A percentile compares a stretch with the other conserved stretches of the same genome.
Conservation (phyloP, 37 sponge, comb jelly and placozoan species). For the Ianthella basta region DNA sequence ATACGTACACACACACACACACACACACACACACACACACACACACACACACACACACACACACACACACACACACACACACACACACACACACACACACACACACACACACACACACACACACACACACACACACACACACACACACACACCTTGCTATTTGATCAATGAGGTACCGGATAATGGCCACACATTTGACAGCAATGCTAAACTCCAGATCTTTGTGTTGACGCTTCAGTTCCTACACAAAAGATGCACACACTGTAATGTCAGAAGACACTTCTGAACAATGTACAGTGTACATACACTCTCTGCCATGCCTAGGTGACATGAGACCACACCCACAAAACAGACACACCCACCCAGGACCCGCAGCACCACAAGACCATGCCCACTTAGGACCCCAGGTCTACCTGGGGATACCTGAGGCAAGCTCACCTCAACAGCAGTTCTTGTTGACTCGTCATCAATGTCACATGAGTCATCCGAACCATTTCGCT, state of each 20-base stretch:
- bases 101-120: constrained; percentile 28
- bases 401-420: too few species aligned
- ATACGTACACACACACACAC: constrained; percentile 35
- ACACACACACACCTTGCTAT: constrained; percentile 34
- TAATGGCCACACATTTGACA: constrained; percentile 51
- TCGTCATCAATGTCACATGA: too few species aligned
- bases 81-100: background rate
- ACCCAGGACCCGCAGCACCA: too few species aligned
- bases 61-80: constrained; percentile 22
- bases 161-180: constrained; percentile 66
- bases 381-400: too few species aligned
- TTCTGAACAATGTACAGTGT: too few species aligned
- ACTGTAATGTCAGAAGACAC: too few species aligned
- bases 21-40: constrained; percentile 19
- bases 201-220: constrained; percentile 47
- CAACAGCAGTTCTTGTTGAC: too few species aligned
- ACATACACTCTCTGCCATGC: constrained; percentile 27
- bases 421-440: too few species aligned
- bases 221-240: constrained; percentile 44
- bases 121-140: constrained; percentile 18
- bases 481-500: too few species aligned
- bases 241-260: constrained; percentile 35
- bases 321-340: background rate
- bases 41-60: constrained; percentile 19
- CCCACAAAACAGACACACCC: background rate